A percentile compares a stretch with the other conserved stretches of the same genome.
Evolutionary conservation across 2,797 vertebrate genomes (phyloP).

Genomic region (Urosaurus nigricauda): DNA sequence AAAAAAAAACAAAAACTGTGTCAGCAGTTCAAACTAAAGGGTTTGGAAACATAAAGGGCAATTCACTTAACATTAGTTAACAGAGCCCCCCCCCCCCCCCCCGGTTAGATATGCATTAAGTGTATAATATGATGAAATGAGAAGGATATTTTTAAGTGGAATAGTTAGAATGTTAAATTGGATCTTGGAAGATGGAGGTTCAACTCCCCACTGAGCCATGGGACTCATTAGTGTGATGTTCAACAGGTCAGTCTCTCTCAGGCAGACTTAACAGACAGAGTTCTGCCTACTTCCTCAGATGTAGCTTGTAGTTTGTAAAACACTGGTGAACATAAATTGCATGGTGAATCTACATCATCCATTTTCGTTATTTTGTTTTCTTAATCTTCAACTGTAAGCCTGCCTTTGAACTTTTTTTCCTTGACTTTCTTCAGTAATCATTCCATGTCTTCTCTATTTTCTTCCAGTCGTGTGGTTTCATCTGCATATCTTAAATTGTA

Average conservation of each 20-base stretch:
- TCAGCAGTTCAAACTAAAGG: conserved; percentile 54
- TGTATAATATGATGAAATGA: neutral
- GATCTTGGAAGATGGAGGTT: neutral
- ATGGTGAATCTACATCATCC: too few relatives aligned
- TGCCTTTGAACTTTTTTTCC: too few relatives aligned
- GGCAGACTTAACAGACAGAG: conserved; percentile 18
- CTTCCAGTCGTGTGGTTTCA: too few relatives aligned
- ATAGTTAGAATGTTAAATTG: neutral
- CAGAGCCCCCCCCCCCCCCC: conserved; percentile 18
- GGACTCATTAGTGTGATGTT: neutral
- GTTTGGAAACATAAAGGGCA: conserved; percentile 45
- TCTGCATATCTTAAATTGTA: too few relatives aligned
- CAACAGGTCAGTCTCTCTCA: conserved; percentile 13
- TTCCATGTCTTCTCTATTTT: too few relatives aligned
- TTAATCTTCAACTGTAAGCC: too few relatives aligned
- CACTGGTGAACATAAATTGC: neutral
- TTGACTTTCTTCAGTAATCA: too few relatives aligned
- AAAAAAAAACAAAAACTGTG: neutral
- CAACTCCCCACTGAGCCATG: neutral
- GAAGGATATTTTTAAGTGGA: neutral
- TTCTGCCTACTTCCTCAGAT: neutral
- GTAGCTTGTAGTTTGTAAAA: neutral
- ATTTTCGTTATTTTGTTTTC: too few relatives aligned
- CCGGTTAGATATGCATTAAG: conserved; percentile 30
- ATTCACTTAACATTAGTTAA: conserved; percentile 43